Base-by-base conservation (phyloP, 2,888 invertebrate genomes). In the Saturnia pavonia region DNA sequence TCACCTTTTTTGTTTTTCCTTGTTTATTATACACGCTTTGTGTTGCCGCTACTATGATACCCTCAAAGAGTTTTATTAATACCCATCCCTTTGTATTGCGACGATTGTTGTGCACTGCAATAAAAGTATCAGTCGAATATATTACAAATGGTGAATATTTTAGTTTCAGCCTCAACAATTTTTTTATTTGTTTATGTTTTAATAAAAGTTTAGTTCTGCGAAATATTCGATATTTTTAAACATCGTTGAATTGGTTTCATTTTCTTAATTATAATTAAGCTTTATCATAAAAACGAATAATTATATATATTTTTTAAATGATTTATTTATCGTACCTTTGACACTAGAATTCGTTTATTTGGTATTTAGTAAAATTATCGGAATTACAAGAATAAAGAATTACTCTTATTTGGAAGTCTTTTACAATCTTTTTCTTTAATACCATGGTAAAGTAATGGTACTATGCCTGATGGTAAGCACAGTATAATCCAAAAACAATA, bases 31-130 rank as follows among this genome's bases (percentile, higher is more conserved):
- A 27, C 6, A 60, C 74, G 76, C 78, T 80, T 79, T 82, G 81
- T 76, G n/a, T 43, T 25, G 65, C 34, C 65, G 65, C 45, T 69
- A 67, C 74, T 69, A 78, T 78, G 77, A 78, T 78, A 79, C 80
- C 78, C 80, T 80, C 83, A 82, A 82, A 80, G 79, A 79, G 73
- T 80, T 84, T 84, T 82, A 82, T 83, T 83, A 83, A 81, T 27
- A 27, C 25, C 27, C 57, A 27, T 27, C 57, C 27, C 57, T 60
- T 60, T 60, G 27, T 60, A 60, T 27, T 4, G 19, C 6, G 27
- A 27, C 14, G 27, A 60, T 11, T 14, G 12, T 14, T 14, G 14
- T 27, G 2, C 25, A 60, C 57, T 60, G 27, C 57, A 27, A 60
- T 27, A 14, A 27, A 60, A 60, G 57, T 60, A 60, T 60, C 9